Percentiles rank a stretch among this genome's conserved stretches.
phyloP scores from a whole-genome alignment of 2,113 vertebrate genomes.

The Orthonyx spaldingii region DNA sequence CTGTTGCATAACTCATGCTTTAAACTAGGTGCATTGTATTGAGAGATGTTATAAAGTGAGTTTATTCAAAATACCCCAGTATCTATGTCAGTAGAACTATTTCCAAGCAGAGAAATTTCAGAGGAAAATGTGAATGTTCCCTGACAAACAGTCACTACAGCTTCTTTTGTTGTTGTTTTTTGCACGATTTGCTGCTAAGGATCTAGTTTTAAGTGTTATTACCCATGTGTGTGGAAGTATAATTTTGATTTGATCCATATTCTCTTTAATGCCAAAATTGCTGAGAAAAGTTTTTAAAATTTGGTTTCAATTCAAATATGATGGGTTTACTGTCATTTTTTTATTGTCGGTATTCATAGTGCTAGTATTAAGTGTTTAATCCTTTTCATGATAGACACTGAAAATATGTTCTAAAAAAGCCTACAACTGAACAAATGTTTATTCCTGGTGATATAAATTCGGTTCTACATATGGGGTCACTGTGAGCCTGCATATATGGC shows the following conservation, averaged over 20 bases:
- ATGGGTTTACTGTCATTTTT: slow-evolving; percentile 57
- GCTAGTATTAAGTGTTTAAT: neutral
- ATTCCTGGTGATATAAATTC: neutral
- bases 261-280: slow-evolving; percentile 56
- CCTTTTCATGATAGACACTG: slow-evolving; percentile 39
- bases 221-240: neutral
- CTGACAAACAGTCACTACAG: slow-evolving; percentile 59
- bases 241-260: slow-evolving; percentile 59
- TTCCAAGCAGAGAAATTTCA: slow-evolving; percentile 19
- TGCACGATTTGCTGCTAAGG: slow-evolving; percentile 20
- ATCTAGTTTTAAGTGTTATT: slow-evolving; percentile 62
- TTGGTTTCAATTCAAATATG: slow-evolving; percentile 59
- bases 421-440: neutral
- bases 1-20: slow-evolving; percentile 26
- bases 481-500: neutral
- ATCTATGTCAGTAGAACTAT: slow-evolving; percentile 36
- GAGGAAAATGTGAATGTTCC: slow-evolving; percentile 35
- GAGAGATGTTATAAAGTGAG: neutral
- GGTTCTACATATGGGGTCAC: neutral
- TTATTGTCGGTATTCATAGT: slow-evolving; percentile 49
- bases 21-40: slow-evolving; percentile 31
- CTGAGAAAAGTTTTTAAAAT: slow-evolving; percentile 40
- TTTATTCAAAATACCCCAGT: slow-evolving; percentile 46
- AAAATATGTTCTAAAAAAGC: neutral
- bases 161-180: neutral